Percentiles rank a stretch among this genome's conserved stretches.
Evolutionary conservation across 2,113 vertebrate genomes (phyloP).

Genomic region (Sinocyclocheilus rhinocerous): DNA sequence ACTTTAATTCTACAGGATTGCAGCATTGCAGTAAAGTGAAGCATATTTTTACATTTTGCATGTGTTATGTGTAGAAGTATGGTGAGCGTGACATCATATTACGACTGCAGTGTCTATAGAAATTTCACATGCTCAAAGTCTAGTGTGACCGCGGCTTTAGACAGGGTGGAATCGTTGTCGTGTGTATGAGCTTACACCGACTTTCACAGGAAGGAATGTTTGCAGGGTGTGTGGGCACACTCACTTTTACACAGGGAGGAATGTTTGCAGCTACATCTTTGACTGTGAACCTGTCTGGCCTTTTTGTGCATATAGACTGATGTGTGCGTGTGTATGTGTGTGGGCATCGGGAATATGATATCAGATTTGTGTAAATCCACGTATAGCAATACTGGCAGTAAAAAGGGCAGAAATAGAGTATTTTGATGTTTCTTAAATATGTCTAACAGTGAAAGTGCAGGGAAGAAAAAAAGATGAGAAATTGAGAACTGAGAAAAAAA

Average conservation of each 20-base stretch:
- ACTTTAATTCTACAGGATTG: too few species aligned
- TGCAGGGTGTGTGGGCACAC: neutral
- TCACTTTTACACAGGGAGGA: neutral
- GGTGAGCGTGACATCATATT: too few species aligned
- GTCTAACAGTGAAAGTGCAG: neutral
- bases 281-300: constrained; percentile 45
- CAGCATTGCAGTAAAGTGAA: too few species aligned
- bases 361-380: constrained; percentile 33
- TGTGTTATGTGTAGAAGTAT: too few species aligned
- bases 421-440: constrained; percentile 39
- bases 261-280: neutral
- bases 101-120: too few species aligned
- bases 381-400: constrained; percentile 4
- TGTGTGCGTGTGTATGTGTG: neutral
- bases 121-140: too few species aligned
- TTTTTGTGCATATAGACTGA: constrained; percentile 31
- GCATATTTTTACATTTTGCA: too few species aligned
- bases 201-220: neutral
- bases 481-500: neutral
- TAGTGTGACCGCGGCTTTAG: neutral
- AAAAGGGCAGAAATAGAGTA: constrained; percentile 35
- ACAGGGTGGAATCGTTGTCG: neutral
- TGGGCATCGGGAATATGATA: neutral
- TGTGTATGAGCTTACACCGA: neutral
- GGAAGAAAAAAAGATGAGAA: neutral